These are phyloP conservation scores for Macropis europaea DNA, from an alignment of 2,888 invertebrate species.

Conservation along the genomic window DNA sequence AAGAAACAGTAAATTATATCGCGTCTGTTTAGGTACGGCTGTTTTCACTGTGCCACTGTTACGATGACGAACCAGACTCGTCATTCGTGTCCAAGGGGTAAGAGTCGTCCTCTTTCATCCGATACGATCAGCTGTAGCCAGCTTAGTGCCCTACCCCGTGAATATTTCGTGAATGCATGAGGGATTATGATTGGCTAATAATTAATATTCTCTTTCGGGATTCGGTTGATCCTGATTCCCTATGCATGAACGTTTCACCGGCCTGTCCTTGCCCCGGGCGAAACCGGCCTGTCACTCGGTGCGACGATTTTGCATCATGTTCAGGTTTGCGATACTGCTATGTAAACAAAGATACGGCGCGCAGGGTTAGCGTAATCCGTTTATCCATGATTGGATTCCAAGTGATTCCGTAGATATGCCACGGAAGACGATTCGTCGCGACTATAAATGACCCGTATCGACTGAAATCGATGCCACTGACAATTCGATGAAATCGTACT, in stretches of 20 bases:
- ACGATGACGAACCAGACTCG: no score
- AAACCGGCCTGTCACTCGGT: slow-evolving; percentile 34
- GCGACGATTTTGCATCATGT: slow-evolving; percentile 38
- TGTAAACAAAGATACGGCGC: slow-evolving; percentile 65
- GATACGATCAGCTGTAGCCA: not conserved
- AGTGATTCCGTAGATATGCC: slow-evolving; percentile 69
- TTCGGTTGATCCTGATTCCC: slow-evolving; percentile 9
- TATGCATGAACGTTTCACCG: not conserved
- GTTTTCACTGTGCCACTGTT: no score
- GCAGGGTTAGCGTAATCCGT: slow-evolving; percentile 69
- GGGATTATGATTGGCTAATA: slow-evolving; percentile 15
- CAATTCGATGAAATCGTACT: slow-evolving; percentile 46
- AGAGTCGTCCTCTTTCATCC: no score
- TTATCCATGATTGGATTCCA: slow-evolving; percentile 73
- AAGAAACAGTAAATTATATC: no score
- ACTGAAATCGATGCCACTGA: slow-evolving; percentile 30
- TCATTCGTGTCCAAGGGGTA: no score
- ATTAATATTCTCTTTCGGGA: slow-evolving; percentile 33
- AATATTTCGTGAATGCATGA: slow-evolving; percentile 8
- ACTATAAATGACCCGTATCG: slow-evolving; percentile 35
- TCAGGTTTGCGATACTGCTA: slow-evolving; percentile 55
- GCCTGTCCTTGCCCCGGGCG: slow-evolving; percentile 1
- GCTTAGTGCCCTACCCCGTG: not conserved
- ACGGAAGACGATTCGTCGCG: slow-evolving; percentile 47
- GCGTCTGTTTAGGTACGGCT: no score